phyloP scores from a whole-genome alignment of 2,888 invertebrate genomes.

The Lathronympha strigana region DNA sequence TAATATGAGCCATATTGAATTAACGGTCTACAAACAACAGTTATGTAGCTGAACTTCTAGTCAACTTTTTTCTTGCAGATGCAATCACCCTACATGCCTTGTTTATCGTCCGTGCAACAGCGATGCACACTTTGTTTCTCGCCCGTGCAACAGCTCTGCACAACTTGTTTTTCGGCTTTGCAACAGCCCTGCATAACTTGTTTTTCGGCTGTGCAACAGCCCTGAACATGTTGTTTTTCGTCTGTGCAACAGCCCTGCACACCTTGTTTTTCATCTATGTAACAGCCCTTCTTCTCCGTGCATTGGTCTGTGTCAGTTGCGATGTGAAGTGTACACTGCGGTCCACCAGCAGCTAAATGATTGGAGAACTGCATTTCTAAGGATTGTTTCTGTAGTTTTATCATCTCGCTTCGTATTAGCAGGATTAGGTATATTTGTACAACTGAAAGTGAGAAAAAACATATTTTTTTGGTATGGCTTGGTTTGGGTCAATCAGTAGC shows the following conservation, averaged over 20 bases:
- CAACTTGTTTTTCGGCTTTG: neutral
- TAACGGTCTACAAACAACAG: no score
- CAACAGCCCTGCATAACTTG: neutral
- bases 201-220: neutral
- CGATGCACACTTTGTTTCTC: neutral
- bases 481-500: neutral
- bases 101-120: neutral
- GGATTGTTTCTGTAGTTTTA: constrained; percentile 12
- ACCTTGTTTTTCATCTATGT: neutral
- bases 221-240: neutral
- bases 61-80: no score
- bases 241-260: neutral
- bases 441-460: constrained; percentile 23
- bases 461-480: neutral
- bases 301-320: neutral
- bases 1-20: no score
- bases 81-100: neutral
- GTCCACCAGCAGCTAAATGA: constrained; percentile 19
- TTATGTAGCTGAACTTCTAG: no score
- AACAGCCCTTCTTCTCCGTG: neutral
- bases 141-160: neutral
- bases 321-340: constrained; percentile 9
- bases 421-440: constrained; percentile 30
- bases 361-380: constrained; percentile 38
- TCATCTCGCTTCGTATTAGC: constrained; percentile 27